Percentiles rank a stretch among this genome's conserved stretches.
These are phyloP conservation scores for Pipa parva DNA, from an alignment of 2,113 vertebrate species.

Conservation along the genomic window DNA sequence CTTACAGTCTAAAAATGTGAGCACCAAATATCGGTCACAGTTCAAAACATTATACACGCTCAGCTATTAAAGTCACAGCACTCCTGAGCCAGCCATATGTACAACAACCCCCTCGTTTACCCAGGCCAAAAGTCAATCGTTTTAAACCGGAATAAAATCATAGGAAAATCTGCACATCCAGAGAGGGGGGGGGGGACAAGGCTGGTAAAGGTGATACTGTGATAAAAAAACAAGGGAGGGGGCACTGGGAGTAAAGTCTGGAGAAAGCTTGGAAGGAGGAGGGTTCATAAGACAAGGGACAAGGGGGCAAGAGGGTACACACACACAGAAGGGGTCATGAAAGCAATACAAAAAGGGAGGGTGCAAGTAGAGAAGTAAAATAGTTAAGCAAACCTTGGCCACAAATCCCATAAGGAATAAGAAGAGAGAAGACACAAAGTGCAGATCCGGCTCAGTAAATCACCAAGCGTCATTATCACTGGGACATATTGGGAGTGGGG, in stretches of 20 bases:
- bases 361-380: not conserved
- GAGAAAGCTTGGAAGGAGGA: not conserved
- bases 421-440: not conserved
- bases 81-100: no score
- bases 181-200: constrained; percentile 52
- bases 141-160: no score
- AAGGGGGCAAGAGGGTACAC: not conserved
- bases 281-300: not conserved
- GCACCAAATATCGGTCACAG: no score
- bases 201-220: constrained; percentile 58
- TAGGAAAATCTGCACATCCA: no score
- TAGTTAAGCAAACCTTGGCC: not conserved
- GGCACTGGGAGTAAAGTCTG: constrained; percentile 43
- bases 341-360: no score
- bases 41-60: no score
- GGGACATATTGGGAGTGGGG: not conserved
- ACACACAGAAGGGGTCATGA: no score
- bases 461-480: not conserved
- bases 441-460: not conserved
- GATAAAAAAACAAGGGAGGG: constrained; percentile 57
- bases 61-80: no score
- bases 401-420: not conserved
- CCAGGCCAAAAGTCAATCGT: no score
- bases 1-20: no score
- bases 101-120: no score